These are phyloP conservation scores for Orthosia gothica DNA, from an alignment of 2,888 invertebrate genomes.

Conservation along the genomic window DNA sequence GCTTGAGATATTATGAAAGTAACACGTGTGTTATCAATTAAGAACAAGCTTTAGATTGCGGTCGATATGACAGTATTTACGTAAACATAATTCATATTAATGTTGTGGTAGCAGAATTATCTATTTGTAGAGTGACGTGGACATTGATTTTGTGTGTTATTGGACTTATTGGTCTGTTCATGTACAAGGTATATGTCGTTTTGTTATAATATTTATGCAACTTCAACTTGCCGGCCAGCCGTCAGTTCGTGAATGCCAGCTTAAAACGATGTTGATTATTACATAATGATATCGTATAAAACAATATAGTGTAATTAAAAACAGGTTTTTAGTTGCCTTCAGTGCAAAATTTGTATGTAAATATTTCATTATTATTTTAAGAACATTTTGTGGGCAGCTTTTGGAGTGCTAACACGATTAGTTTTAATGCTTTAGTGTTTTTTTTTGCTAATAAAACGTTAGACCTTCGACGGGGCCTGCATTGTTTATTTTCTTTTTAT, in stretches of 20 bases:
- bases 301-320: constrained; percentile 23
- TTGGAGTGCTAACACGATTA: constrained; percentile 69
- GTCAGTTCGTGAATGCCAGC: constrained; percentile 26
- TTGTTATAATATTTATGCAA: constrained; percentile 35
- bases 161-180: constrained; percentile 18
- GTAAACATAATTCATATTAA: constrained; percentile 29
- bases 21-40: constrained; percentile 62
- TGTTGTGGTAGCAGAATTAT: constrained; percentile 38
- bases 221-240: constrained; percentile 17
- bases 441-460: constrained; percentile 72
- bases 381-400: constrained; percentile 37
- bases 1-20: constrained; percentile 53
- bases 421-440: constrained; percentile 66
- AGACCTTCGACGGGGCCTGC: constrained; percentile 68
- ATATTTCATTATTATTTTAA: constrained; percentile 39
- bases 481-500: constrained; percentile 81
- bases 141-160: constrained; percentile 49
- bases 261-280: constrained; percentile 46
- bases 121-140: constrained; percentile 34
- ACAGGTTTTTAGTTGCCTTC: constrained; percentile 16
- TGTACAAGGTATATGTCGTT: constrained; percentile 32
- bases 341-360: constrained; percentile 18
- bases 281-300: constrained; percentile 43
- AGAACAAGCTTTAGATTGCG: constrained; percentile 38
- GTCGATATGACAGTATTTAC: constrained; percentile 20